phyloP scores from a whole-genome alignment of 2,888 invertebrate genomes.

The Ophion ventricosus region DNA sequence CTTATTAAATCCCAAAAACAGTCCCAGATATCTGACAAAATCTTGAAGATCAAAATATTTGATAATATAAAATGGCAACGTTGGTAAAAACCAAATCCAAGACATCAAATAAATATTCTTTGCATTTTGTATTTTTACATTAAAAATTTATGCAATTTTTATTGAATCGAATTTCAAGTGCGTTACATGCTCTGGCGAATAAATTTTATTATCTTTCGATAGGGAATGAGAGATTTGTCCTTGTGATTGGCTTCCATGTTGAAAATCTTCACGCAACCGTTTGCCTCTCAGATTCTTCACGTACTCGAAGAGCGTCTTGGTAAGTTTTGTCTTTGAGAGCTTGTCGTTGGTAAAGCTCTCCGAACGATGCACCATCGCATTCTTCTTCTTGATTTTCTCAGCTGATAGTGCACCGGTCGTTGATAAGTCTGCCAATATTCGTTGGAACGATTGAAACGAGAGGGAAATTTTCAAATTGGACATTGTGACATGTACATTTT shows the following conservation, averaged over 20 bases:
- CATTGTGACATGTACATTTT: not conserved
- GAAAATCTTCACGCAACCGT: constrained; percentile 66
- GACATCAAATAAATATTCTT: not conserved
- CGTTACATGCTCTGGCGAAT: constrained; percentile 2
- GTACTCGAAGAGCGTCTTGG: constrained; percentile 71
- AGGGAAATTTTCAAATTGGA: not conserved
- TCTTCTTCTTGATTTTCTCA: constrained; percentile 47
- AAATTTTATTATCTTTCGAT: constrained; percentile 62
- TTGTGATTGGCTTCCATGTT: constrained; percentile 66
- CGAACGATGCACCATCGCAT: constrained; percentile 57
- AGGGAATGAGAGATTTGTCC: constrained; percentile 64
- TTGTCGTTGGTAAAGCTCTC: constrained; percentile 16
- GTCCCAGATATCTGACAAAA: not conserved
- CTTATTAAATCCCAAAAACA: too few species aligned
- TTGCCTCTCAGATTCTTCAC: constrained; percentile 68
- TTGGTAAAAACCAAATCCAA: not conserved
- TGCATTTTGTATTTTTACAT: not conserved
- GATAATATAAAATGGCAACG: not conserved
- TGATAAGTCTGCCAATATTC: constrained; percentile 55
- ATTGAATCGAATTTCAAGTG: not conserved
- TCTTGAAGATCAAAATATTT: not conserved
- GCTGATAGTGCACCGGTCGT: constrained; percentile 55
- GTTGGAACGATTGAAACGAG: constrained; percentile 29
- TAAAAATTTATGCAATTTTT: not conserved
- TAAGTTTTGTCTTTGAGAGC: constrained; percentile 54